Conservation (phyloP, 2,888 invertebrate genomes). For the Lasius fuliginosus region DNA sequence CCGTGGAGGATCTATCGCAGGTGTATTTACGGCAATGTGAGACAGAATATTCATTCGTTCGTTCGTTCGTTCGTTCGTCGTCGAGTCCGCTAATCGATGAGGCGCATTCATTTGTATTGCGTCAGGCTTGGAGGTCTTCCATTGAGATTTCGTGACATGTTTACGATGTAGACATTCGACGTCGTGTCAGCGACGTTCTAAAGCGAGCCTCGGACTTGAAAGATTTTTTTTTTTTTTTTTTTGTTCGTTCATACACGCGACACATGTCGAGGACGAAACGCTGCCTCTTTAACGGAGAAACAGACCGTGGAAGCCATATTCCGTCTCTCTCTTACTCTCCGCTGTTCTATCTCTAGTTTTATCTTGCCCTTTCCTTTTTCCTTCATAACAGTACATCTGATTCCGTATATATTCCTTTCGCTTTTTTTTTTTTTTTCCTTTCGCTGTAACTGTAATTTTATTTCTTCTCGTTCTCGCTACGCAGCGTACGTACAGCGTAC, state of each 20-base stretch:
- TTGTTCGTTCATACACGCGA: background rate
- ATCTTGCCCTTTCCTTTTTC: background rate
- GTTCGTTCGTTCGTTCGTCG: constrained; percentile 3
- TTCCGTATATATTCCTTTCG: background rate
- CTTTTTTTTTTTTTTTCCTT: background rate
- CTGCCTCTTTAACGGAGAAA: background rate
- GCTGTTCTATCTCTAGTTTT: background rate
- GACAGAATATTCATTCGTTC: background rate
- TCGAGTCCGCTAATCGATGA: constrained; percentile 35
- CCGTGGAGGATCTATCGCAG: background rate
- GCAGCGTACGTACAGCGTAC: background rate
- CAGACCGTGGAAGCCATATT: constrained; percentile 15
- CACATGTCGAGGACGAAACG: background rate
- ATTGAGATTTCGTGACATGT: constrained; percentile 7
- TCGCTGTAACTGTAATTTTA: background rate
- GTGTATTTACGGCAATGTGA: background rate
- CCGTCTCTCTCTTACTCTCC: background rate
- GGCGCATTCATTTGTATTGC: constrained; percentile 27
- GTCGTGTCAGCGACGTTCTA: background rate
- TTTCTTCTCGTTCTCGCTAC: background rate
- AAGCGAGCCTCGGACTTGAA: constrained; percentile 1
- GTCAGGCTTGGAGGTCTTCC: constrained; percentile 33
- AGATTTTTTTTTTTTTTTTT: background rate
- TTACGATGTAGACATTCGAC: constrained; percentile 35
- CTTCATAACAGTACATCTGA: background rate